These are phyloP conservation scores for Macrosiphum euphorbiae DNA, from an alignment of 2,888 invertebrate species.

Conservation along the genomic window DNA sequence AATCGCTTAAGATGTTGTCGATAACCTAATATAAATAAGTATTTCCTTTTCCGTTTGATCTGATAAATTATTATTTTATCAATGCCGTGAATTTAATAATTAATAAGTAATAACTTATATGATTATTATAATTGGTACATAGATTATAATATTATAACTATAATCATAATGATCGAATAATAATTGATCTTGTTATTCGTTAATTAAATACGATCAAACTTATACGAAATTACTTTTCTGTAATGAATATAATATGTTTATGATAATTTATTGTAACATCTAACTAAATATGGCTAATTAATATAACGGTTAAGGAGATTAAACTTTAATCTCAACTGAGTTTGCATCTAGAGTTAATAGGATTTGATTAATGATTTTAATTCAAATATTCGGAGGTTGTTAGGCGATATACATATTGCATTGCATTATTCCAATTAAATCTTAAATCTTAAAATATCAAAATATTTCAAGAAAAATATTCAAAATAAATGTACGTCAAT, in stretches of 20 bases:
- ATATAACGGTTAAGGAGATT: background rate
- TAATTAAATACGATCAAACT: background rate
- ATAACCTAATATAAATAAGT: background rate
- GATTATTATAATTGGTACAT: background rate
- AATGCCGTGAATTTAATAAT: background rate
- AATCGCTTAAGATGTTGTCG: background rate
- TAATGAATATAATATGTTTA: background rate
- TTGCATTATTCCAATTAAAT: background rate
- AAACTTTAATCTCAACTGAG: conserved; percentile 8
- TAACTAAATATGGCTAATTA: conserved; percentile 12
- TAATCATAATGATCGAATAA: background rate
- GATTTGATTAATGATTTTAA: conserved; percentile 10
- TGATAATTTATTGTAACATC: background rate
- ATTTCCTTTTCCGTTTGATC: background rate
- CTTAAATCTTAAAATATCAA: background rate
- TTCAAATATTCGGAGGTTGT: background rate
- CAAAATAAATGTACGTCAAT: too few relatives aligned
- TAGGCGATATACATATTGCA: background rate
- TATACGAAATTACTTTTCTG: background rate
- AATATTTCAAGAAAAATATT: background rate
- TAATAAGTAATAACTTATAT: background rate
- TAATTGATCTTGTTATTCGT: background rate
- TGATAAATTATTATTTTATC: background rate
- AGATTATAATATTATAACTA: background rate
- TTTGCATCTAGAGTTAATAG: background rate